Base-by-base conservation (phyloP, 1,140 invertebrate genomes). In the Drosophila bifasciata region DNA sequence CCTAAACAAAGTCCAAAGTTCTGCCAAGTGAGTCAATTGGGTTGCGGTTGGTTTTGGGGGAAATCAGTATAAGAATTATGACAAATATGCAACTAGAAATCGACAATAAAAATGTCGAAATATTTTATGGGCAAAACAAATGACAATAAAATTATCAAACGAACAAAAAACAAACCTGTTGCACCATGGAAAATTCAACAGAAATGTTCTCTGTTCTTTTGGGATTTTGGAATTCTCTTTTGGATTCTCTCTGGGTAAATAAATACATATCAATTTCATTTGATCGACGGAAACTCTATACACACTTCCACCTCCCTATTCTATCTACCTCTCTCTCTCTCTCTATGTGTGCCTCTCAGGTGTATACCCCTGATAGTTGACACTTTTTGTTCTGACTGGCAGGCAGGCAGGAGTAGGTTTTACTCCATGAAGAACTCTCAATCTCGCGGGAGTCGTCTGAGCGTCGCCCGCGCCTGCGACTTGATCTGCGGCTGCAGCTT, bases 241-340 rank as follows among this genome's bases (percentile, higher is more conserved):
- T 21, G 19, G 19, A 21, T 21, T 21, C 19, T 21, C 19, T 21
- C 19, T 21, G 3, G 40, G 53, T 32, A 53, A 28, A 50, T 23
- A 43, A 32, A 59, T 49, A 77, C 78, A 88, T 86, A 86, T 86
- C 83, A 73, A 88, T 86, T 88, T 76, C 83, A 79, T 45, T 58
- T 73, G 79, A 72, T 79, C 62, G 62, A 66, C 74, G 70, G 70
- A 75, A 78, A 84, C 59, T 53, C 17, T 68, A 84, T 64, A 73
- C 59, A n/a, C 51, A 32, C 36, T 49, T 51, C 28, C n/a, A 17
- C n/a, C 15, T 13, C n/a, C 16, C 16, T 23, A 23, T 25, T n/a
- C n/a, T n/a, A n/a, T n/a, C n/a, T n/a, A n/a, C n/a, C 36, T 61
- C 28, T 13, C 16, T 23, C 23, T 36, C 17, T 43, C 16, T 43